phyloP scores from a whole-genome alignment of 2,113 vertebrate species.

The Chaetorhynchus papuensis region DNA sequence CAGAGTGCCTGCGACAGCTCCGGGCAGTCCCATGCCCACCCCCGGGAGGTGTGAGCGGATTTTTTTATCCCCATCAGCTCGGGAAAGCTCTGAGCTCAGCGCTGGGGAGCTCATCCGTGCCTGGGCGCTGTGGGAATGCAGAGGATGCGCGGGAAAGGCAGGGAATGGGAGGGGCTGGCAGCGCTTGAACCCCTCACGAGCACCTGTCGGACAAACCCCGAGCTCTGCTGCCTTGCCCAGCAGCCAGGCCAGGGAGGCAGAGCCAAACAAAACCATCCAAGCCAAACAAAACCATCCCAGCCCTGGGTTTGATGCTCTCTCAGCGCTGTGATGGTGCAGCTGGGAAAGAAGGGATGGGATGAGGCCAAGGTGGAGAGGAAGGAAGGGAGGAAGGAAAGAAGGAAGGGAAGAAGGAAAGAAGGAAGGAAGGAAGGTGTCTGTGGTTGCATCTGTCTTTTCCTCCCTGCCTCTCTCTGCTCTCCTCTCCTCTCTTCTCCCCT shows the following conservation, averaged over 20 bases:
- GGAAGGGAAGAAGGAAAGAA: background rate
- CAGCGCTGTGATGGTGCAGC: background rate
- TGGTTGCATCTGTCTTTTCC: constrained; percentile 47
- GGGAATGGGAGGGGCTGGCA: background rate
- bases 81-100: background rate
- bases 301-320: background rate
- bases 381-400: background rate
- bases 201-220: accelerated
- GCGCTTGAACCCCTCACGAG: accelerated
- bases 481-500: background rate
- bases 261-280: background rate
- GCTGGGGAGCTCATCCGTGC: background rate
- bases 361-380: background rate
- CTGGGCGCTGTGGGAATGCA: background rate
- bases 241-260: background rate
- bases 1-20: background rate
- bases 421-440: background rate
- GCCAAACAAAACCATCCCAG: background rate
- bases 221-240: background rate
- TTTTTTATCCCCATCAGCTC: background rate
- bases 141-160: background rate
- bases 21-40: background rate
- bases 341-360: background rate
- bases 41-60: background rate
- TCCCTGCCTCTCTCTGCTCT: background rate